Conservation (phyloP, 2,888 invertebrate species). For the Zhuqinia jingwanae region DNA sequence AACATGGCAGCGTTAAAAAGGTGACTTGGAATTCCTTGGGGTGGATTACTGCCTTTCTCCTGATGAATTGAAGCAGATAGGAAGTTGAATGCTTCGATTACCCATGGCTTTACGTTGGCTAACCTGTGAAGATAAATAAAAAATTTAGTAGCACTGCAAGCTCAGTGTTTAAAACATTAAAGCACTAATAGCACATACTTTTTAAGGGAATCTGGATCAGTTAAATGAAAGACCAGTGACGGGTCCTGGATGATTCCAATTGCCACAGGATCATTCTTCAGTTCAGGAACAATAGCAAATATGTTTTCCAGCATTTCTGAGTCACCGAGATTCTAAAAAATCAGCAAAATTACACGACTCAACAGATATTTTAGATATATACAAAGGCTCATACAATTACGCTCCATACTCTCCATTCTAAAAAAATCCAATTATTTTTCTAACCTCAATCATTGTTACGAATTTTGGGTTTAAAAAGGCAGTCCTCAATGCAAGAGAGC, state of each 20-base stretch:
- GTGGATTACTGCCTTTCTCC: conserved; percentile 73
- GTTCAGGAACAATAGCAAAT: conserved; percentile 86
- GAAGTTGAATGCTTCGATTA: conserved; percentile 87
- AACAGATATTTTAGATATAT: too few relatives aligned
- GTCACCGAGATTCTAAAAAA: conserved; percentile 80
- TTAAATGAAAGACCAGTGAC: conserved; percentile 87
- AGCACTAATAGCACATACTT: conserved; percentile 80
- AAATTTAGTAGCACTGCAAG: conserved; percentile 20
- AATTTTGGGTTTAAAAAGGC: conserved; percentile 85
- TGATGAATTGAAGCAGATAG: conserved; percentile 84
- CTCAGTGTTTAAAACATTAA: background rate
- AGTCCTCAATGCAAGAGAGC: conserved; percentile 85
- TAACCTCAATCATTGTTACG: conserved; percentile 86
- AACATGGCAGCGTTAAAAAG: conserved; percentile 75
- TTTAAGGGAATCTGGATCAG: conserved; percentile 86
- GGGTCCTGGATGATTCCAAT: conserved; percentile 89
- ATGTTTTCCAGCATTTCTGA: conserved; percentile 86
- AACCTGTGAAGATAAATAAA: conserved; percentile 82
- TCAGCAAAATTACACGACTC: too few relatives aligned
- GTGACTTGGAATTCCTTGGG: conserved; percentile 57
- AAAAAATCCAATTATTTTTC: background rate
- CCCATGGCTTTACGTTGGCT: conserved; percentile 86
- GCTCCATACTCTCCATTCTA: background rate
- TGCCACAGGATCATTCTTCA: conserved; percentile 87
- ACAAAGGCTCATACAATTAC: too few relatives aligned